Evolutionary conservation across 1,140 invertebrate genomes (phyloP).

Genomic region (Nylanderia fulva): DNA sequence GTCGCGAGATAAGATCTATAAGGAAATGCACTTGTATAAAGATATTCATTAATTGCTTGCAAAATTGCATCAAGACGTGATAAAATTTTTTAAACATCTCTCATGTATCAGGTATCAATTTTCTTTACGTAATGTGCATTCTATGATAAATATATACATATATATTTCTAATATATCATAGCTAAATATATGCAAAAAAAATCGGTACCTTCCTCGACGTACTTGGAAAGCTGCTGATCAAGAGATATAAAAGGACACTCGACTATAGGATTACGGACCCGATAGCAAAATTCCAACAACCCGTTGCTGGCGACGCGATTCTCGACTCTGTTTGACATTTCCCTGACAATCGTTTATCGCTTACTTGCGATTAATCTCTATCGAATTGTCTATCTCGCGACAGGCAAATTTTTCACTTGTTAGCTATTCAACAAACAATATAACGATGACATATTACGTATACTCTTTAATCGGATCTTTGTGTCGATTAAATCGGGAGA

Average conservation of each 20-base stretch:
- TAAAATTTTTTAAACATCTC: background rate
- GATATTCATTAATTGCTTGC: background rate
- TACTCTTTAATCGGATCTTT: constrained; percentile 30
- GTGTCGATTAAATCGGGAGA: background rate
- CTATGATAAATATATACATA: no score
- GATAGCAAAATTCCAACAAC: constrained; percentile 26
- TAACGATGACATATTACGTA: background rate
- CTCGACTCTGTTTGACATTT: constrained; percentile 34
- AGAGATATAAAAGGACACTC: background rate
- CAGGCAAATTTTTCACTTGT: constrained; percentile 1
- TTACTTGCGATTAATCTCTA: constrained; percentile 29
- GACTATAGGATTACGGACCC: background rate
- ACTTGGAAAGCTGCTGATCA: background rate
- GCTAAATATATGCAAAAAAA: no score
- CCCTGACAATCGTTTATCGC: constrained; percentile 14
- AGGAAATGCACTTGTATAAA: background rate
- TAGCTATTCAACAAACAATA: constrained; percentile 4
- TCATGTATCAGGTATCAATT: no score
- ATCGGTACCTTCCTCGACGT: no score
- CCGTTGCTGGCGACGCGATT: background rate
- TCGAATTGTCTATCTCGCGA: background rate
- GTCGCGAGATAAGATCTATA: background rate
- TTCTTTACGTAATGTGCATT: no score
- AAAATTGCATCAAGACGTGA: no score
- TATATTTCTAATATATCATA: no score